Evolutionary conservation across 2,888 invertebrate genomes (phyloP).

Genomic region (Hyalella azteca): DNA sequence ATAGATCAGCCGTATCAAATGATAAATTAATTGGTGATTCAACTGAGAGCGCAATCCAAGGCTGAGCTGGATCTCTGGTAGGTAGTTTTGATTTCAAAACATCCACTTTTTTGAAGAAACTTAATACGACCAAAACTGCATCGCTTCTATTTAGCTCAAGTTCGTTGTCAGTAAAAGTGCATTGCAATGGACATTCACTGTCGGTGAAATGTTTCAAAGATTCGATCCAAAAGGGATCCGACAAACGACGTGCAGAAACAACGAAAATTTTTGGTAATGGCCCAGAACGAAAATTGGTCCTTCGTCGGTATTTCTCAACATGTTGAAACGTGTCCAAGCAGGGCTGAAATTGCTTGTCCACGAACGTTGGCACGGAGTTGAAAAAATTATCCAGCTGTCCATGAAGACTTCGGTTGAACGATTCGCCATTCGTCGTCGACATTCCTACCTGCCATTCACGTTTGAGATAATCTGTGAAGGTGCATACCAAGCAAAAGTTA

Average conservation of each 20-base stretch:
- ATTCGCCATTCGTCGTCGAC: too few relatives aligned
- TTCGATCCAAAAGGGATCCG: not conserved
- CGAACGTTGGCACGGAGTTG: not conserved
- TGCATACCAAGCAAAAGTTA: too few relatives aligned
- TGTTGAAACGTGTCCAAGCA: not conserved
- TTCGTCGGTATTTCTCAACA: not conserved
- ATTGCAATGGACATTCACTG: conserved; percentile 6
- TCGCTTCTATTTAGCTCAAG: conserved; percentile 20
- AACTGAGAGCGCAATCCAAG: conserved; percentile 45
- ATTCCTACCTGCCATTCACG: too few relatives aligned
- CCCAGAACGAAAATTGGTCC: not conserved
- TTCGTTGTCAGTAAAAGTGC: not conserved
- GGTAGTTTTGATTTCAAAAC: not conserved
- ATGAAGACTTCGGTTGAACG: too few relatives aligned
- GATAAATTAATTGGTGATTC: conserved; percentile 26
- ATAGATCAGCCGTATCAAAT: not conserved
- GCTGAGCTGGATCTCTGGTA: conserved; percentile 40
- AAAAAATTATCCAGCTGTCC: too few relatives aligned
- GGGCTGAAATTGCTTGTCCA: not conserved
- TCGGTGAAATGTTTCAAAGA: not conserved
- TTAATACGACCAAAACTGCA: conserved; percentile 45
- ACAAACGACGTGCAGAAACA: not conserved
- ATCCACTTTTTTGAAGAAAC: not conserved
- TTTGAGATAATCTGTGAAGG: too few relatives aligned
- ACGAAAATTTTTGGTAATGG: not conserved